These are phyloP conservation scores for Oxycera nigricornis DNA, from an alignment of 2,888 invertebrate species.

Conservation along the genomic window DNA sequence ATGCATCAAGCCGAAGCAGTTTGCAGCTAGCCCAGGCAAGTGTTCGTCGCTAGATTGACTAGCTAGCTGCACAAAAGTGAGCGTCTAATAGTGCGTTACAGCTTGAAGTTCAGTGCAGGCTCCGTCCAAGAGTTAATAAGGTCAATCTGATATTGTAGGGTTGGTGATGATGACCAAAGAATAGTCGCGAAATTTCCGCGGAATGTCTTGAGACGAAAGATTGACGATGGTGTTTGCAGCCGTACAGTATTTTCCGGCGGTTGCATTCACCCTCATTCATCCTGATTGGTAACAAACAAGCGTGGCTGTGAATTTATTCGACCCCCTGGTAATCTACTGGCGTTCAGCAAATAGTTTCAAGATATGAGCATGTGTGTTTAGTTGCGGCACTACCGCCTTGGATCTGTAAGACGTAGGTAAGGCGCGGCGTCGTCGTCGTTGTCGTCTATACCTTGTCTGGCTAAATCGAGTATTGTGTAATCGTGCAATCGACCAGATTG, in stretches of 20 bases:
- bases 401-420: neutral
- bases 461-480: conserved; percentile 30
- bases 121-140: neutral
- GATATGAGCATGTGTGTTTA: neutral
- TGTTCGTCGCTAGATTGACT: neutral
- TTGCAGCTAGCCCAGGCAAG: neutral
- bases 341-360: neutral
- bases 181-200: neutral
- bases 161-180: neutral
- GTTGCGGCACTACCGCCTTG: neutral
- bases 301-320: neutral
- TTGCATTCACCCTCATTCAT: no score
- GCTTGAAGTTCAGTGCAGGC: conserved; percentile 13
- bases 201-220: neutral
- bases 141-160: neutral
- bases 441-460: conserved; percentile 33
- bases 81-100: neutral
- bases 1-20: neutral
- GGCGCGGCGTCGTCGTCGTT: no score
- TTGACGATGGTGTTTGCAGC: no score
- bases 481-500: conserved; percentile 24
- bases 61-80: neutral
- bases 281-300: no score
- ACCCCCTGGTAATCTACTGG: neutral
- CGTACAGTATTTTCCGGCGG: no score